Base-by-base conservation (phyloP, 2,113 vertebrate species). In the Callipepla squamata region DNA sequence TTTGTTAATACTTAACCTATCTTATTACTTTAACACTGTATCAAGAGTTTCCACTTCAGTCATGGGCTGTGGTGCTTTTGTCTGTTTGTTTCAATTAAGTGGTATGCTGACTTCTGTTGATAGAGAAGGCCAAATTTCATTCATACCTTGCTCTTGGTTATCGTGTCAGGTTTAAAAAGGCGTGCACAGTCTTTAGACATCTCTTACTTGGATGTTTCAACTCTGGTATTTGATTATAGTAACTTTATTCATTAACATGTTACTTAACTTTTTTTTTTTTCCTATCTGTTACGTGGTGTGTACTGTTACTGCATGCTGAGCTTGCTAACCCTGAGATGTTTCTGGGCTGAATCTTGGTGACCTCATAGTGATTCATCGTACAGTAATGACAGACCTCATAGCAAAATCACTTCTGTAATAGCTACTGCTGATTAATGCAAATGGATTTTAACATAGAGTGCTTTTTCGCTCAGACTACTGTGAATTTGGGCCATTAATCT, bases 351-450 rank as follows among this genome's bases (percentile, higher is more conserved):
- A 1, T 85, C 63, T 94, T 66, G 36, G 30, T 94, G 89, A 86
- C 38, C 65, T 95, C 14, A 7, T 13, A 38, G 51, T 92, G 84
- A 93, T 96, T 89, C 77, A 89, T 61, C 68, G 91, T 19, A 7
- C 32, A 70, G 26, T 63, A 77, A 85, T 26, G 47, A 80, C 65
- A 91, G 87, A 74, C 36, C 59, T 91, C 17, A 6, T 26, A 28
- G 77, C 2, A 11, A 74, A 87, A 75, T 87, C 0, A 0, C 44
- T 47, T 85, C 51, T 67, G 42, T 80, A 38, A 25, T 45, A 91
- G 82, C 12, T 67, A 23, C 57, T 90, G 30, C 70, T 88, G 36
- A 19, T 85, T 59, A 82, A 34, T 92, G 45, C 23, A 74, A 45
- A 38, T 62, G 7, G 26, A 28, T 89, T 32, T 69, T 85, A 69